A percentile compares a stretch with the other conserved stretches of the same genome.
These are phyloP conservation scores for Heliconius aoede DNA, from an alignment of 2,888 invertebrate genomes.

Conservation along the genomic window DNA sequence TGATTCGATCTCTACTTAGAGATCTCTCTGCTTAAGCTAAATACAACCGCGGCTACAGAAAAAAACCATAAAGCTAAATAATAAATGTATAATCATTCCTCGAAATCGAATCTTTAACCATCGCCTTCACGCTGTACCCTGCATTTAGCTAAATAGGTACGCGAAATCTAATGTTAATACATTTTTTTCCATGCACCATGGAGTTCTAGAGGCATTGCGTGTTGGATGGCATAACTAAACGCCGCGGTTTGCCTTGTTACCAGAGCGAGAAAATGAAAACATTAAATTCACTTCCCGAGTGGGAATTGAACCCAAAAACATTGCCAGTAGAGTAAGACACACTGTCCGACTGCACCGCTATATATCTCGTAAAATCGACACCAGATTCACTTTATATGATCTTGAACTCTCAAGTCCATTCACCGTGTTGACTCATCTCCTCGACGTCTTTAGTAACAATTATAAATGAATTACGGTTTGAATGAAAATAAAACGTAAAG, in stretches of 20 bases:
- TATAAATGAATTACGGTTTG: background rate
- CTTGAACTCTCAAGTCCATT: conserved; percentile 13
- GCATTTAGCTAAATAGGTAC: too few species aligned
- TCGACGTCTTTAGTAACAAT: background rate
- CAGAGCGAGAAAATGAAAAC: background rate
- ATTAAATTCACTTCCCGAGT: background rate
- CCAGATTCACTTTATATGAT: conserved; percentile 11
- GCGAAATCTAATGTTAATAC: background rate
- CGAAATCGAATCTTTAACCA: too few species aligned
- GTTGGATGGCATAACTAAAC: background rate
- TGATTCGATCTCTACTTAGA: background rate
- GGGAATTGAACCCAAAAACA: background rate
- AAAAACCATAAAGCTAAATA: background rate
- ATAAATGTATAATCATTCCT: too few species aligned
- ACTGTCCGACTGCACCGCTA: background rate
- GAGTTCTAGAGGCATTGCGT: background rate
- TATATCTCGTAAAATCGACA: background rate
- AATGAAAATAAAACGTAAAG: too few species aligned
- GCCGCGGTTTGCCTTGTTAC: background rate
- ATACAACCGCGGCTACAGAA: too few species aligned
- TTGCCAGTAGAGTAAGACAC: background rate
- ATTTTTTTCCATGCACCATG: background rate
- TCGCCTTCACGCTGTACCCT: too few species aligned
- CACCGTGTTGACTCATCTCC: conserved; percentile 2
- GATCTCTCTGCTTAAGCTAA: too few species aligned